Conservation (phyloP, 1,140 invertebrate genomes). For the Musca domestica region DNA sequence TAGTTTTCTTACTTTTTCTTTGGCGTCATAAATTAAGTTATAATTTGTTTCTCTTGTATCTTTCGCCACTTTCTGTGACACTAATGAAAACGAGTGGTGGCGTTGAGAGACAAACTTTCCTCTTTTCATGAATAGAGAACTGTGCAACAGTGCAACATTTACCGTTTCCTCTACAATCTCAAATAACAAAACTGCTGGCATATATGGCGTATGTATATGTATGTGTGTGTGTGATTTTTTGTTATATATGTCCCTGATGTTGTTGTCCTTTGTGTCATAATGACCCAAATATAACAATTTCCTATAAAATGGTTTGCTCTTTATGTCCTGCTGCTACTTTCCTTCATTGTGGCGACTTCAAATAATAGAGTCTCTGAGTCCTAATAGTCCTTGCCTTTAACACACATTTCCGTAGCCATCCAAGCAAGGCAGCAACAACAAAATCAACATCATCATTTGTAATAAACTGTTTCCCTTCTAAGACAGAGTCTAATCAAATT, state of each 20-base stretch:
- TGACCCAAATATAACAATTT: conserved; percentile 1
- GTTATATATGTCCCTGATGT: background rate
- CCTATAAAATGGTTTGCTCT: background rate
- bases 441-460: no score
- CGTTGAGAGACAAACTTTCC: no score
- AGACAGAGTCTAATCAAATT: conserved; percentile 1
- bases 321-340: background rate
- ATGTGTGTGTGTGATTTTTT: background rate
- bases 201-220: no score
- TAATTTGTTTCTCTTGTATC: conserved; percentile 8
- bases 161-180: background rate
- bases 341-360: background rate
- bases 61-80: no score
- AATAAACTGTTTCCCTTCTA: no score
- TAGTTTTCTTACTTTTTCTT: background rate
- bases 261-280: conserved; percentile 11
- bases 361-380: no score
- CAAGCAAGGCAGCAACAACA: no score
- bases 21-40: background rate
- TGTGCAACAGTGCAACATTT: conserved; percentile 18
- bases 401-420: no score
- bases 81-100: no score
- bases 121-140: no score
- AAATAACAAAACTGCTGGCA: no score
- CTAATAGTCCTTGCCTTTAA: no score